phyloP scores from a whole-genome alignment of 2,888 invertebrate genomes.

The Eledone cirrhosa region DNA sequence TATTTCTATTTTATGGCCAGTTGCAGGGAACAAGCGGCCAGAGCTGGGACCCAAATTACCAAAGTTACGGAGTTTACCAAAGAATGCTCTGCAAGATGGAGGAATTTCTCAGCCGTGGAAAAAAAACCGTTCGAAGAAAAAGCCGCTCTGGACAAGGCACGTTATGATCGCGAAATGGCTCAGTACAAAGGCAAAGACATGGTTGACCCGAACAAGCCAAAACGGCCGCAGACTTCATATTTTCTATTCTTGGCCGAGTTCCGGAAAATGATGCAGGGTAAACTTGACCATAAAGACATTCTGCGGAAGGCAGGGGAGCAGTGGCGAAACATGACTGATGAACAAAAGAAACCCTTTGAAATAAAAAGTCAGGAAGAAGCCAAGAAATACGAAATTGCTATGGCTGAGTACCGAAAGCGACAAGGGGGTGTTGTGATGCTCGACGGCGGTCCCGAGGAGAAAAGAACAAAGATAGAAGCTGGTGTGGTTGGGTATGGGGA shows the following conservation, averaged over 20 bases:
- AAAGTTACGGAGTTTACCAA: constrained; percentile 67
- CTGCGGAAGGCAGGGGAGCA: constrained; percentile 59
- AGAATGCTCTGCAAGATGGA: constrained; percentile 67
- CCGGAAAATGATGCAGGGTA: constrained; percentile 51
- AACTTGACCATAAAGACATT: constrained; percentile 56
- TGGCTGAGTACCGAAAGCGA: constrained; percentile 52
- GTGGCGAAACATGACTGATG: constrained; percentile 56
- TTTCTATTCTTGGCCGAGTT: constrained; percentile 76
- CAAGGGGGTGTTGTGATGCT: constrained; percentile 27
- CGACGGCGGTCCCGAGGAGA: constrained; percentile 21
- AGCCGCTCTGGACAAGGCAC: constrained; percentile 65
- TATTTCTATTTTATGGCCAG: constrained; percentile 65
- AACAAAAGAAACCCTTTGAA: constrained; percentile 59
- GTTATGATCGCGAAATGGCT: constrained; percentile 66
- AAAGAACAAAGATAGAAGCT: constrained; percentile 19
- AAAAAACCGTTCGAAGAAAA: constrained; percentile 65
- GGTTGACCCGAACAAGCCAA: constrained; percentile 88
- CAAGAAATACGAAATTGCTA: constrained; percentile 61
- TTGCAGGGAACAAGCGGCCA: constrained; percentile 62
- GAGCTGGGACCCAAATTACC: constrained; percentile 60
- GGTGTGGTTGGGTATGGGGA: constrained; percentile 23
- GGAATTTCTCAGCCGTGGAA: constrained; percentile 59
- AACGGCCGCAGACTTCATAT: constrained; percentile 88
- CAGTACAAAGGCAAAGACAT: constrained; percentile 53
- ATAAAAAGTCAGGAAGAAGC: constrained; percentile 55